Percentiles rank a stretch among this genome's conserved stretches.
phyloP scores from a whole-genome alignment of 2,113 vertebrate genomes.

The Desmodus rotundus region DNA sequence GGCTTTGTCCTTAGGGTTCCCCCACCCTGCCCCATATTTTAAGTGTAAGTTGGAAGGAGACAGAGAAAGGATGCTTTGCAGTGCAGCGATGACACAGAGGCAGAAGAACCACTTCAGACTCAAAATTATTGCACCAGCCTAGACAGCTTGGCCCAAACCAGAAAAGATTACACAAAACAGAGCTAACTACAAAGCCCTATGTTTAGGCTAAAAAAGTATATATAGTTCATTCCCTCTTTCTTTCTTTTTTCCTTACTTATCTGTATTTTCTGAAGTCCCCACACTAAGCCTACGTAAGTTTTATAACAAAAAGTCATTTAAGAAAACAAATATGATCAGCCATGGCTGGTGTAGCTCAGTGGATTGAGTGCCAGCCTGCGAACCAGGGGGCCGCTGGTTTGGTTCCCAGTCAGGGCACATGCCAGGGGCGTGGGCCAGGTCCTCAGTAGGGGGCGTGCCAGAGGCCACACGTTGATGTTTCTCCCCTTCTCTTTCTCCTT shows the following conservation, averaged over 20 bases:
- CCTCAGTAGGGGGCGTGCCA: too few species aligned
- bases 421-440: too few species aligned
- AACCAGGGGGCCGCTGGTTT: too few species aligned
- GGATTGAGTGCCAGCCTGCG: too few species aligned
- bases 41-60: not conserved
- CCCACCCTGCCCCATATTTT: not conserved
- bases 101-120: not conserved
- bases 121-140: not conserved
- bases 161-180: constrained; percentile 19
- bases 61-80: not conserved
- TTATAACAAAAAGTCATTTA: not conserved
- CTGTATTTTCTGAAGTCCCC: not conserved
- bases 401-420: too few species aligned
- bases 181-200: constrained; percentile 22
- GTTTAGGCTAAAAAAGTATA: constrained; percentile 2
- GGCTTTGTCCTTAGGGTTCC: not conserved
- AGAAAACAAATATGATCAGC: not conserved
- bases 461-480: too few species aligned
- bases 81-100: not conserved
- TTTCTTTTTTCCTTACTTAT: not conserved
- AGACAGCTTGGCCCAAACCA: constrained; percentile 55
- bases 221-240: not conserved
- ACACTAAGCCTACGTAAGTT: not conserved
- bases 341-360: too few species aligned
- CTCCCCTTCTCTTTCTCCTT: too few species aligned